These are phyloP conservation scores for Lasioglossum oenotherae DNA, from an alignment of 2,888 invertebrate genomes.

Conservation along the genomic window DNA sequence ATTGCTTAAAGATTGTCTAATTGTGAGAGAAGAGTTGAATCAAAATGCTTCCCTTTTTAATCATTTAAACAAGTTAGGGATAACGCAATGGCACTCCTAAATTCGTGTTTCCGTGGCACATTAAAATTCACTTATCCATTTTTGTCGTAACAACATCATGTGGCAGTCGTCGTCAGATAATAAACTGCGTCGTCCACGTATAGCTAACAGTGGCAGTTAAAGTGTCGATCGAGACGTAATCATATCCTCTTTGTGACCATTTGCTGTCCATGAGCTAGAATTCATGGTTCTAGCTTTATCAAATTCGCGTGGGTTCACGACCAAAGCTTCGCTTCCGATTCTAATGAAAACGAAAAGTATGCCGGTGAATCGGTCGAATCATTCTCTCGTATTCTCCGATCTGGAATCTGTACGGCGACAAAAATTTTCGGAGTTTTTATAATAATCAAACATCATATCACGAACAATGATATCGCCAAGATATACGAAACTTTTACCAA, in stretches of 20 bases:
- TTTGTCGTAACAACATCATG: neutral
- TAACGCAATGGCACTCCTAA: too few relatives aligned
- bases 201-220: neutral
- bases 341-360: neutral
- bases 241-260: slow-evolving; percentile 3
- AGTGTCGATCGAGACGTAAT: neutral
- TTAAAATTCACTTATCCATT: neutral
- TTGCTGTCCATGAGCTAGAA: neutral
- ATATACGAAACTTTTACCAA: slow-evolving; percentile 32
- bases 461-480: slow-evolving; percentile 26
- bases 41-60: neutral
- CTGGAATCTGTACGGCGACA: neutral
- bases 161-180: neutral
- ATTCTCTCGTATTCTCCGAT: neutral
- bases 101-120: too few relatives aligned
- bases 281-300: neutral
- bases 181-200: neutral
- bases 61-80: neutral
- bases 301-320: slow-evolving; percentile 6
- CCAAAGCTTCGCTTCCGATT: slow-evolving; percentile 6
- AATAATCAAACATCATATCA: slow-evolving; percentile 45
- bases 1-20: too few relatives aligned
- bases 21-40: neutral
- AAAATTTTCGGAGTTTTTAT: neutral
- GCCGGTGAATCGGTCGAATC: neutral